Conservation (phyloP, 2,888 invertebrate species). For the Chalcosyrphus nemorum region DNA sequence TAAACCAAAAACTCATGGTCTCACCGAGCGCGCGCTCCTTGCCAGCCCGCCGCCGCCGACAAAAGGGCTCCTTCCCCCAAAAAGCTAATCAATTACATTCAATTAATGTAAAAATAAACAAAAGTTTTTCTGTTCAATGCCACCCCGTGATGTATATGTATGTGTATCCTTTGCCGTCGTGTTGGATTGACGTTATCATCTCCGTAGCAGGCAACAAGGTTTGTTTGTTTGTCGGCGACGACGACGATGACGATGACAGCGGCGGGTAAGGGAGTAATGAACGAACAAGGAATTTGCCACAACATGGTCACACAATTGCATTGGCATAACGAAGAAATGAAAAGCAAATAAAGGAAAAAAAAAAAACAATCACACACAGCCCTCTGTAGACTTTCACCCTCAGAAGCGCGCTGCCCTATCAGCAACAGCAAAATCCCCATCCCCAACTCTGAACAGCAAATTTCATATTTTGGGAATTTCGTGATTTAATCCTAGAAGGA, state of each 20-base stretch:
- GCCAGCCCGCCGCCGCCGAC: too few relatives aligned
- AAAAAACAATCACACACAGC: constrained; percentile 19
- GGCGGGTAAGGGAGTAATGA: neutral
- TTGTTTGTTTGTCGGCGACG: constrained; percentile 21
- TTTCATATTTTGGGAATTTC: constrained; percentile 49
- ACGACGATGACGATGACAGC: neutral
- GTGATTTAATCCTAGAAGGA: constrained; percentile 43
- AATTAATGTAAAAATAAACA: constrained; percentile 71
- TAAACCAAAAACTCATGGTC: constrained; percentile 64
- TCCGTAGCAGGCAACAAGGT: constrained; percentile 34
- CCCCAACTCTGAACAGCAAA: constrained; percentile 1
- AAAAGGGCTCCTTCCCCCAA: constrained; percentile 35
- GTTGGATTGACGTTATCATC: constrained; percentile 43
- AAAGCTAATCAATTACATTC: constrained; percentile 73
- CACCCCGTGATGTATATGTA: constrained; percentile 5
- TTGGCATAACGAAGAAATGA: constrained; percentile 50
- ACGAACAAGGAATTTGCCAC: constrained; percentile 43
- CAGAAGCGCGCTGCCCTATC: neutral
- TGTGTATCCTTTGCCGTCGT: constrained; percentile 29
- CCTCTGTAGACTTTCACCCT: neutral
- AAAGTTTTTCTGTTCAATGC: constrained; percentile 55
- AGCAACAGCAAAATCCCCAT: neutral
- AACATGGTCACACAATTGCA: constrained; percentile 54
- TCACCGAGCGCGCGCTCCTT: constrained; percentile 1
- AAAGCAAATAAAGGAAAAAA: constrained; percentile 49